phyloP scores from a whole-genome alignment of 1,140 invertebrate genomes.

The Pseudoatta argentina region DNA sequence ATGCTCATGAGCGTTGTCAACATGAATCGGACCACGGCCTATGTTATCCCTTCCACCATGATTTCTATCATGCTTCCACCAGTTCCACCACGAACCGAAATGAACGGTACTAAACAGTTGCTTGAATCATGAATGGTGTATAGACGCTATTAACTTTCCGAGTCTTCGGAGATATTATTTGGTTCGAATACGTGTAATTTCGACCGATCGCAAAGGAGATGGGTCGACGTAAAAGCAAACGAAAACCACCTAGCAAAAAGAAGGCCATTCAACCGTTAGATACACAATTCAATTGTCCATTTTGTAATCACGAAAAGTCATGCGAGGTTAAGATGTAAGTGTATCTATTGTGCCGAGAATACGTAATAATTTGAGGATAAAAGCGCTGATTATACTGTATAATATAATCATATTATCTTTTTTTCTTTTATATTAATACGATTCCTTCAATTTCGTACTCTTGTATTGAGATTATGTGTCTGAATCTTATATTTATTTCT shows the following conservation, averaged over 20 bases:
- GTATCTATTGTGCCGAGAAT: not conserved
- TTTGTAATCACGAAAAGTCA: conserved; percentile 99
- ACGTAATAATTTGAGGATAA: not conserved
- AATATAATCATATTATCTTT: not conserved
- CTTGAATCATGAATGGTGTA: too few species aligned
- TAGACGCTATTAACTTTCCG: too few species aligned
- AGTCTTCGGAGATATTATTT: too few species aligned
- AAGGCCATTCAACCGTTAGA: conserved; percentile 98
- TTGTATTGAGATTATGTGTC: not conserved
- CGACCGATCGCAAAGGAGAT: conserved; percentile 86
- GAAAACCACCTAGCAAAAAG: conserved; percentile 97
- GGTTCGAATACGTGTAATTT: not conserved
- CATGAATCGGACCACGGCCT: too few species aligned
- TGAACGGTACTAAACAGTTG: too few species aligned
- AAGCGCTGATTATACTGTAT: not conserved
- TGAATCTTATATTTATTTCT: too few species aligned
- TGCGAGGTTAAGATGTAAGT: conserved; percentile 99
- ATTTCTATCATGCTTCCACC: too few species aligned
- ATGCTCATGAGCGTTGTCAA: too few species aligned
- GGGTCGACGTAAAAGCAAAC: conserved; percentile 98
- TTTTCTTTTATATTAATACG: not conserved
- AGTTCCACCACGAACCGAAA: too few species aligned
- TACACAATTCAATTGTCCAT: conserved; percentile 99
- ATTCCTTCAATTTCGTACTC: not conserved
- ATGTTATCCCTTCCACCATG: too few species aligned